phyloP scores from a whole-genome alignment of 2,797 vertebrate genomes.

The Sebastes oblongus region DNA sequence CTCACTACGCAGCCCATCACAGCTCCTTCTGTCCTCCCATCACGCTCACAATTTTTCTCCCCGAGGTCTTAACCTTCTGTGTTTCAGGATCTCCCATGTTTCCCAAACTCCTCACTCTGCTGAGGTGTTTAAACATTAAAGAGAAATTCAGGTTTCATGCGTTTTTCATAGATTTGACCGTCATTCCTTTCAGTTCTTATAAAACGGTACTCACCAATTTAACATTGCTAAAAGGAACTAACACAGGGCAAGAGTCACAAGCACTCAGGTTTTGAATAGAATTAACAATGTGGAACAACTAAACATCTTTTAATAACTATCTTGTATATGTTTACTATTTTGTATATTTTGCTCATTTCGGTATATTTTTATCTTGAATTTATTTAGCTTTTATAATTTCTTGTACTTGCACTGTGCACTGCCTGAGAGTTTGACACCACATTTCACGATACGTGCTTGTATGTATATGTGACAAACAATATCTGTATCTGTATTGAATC shows the following conservation, averaged over 20 bases:
- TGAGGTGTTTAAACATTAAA: constrained; percentile 1
- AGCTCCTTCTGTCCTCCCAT: constrained; percentile 21
- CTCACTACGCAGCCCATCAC: constrained; percentile 12
- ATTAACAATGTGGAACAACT: not conserved
- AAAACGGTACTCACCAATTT: not conserved
- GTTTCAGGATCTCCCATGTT: not conserved
- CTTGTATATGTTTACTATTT: not conserved
- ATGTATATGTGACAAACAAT: too few relatives aligned
- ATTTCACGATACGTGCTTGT: too few relatives aligned
- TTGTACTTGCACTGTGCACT: not conserved
- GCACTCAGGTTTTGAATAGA: not conserved
- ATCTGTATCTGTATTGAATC: too few relatives aligned
- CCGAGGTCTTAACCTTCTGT: constrained; percentile 4
- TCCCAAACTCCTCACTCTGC: not conserved
- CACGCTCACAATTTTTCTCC: not conserved
- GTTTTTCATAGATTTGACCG: not conserved
- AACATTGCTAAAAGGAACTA: not conserved
- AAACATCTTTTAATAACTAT: not conserved
- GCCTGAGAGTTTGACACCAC: not conserved
- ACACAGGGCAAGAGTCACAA: not conserved
- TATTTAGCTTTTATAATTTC: not conserved
- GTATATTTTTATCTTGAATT: not conserved
- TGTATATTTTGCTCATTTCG: not conserved
- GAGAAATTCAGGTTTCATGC: not conserved
- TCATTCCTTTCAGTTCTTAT: not conserved